Percentiles rank a stretch among this genome's conserved stretches.
Evolutionary conservation across 2,888 invertebrate species (phyloP).

Genomic region (Tipula confusa): DNA sequence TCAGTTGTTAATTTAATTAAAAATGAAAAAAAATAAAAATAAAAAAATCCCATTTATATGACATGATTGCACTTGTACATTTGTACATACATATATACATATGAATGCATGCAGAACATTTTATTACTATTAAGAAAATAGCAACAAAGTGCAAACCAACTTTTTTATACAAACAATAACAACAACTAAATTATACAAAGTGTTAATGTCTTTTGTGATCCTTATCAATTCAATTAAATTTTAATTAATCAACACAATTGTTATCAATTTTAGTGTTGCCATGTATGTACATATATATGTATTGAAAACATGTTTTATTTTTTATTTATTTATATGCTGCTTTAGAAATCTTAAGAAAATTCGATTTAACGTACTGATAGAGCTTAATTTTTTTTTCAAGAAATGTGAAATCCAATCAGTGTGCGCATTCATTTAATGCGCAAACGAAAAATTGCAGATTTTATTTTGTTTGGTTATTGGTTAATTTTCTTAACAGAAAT

Average conservation of each 20-base stretch:
- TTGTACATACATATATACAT: no score
- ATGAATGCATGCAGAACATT: neutral
- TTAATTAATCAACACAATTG: constrained; percentile 20
- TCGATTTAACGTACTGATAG: neutral
- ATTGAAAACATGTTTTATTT: neutral
- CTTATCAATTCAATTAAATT: constrained; percentile 20
- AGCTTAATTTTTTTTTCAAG: neutral
- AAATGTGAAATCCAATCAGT: constrained; percentile 3
- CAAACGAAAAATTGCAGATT: neutral
- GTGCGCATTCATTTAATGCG: neutral
- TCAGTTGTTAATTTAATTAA: constrained; percentile 6
- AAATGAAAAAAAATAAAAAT: neutral
- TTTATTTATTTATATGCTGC: no score
- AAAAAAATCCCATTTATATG: constrained; percentile 21
- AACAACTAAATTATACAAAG: neutral
- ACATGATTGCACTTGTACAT: constrained; percentile 12
- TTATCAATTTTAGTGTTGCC: neutral
- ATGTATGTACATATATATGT: neutral
- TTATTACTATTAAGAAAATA: neutral
- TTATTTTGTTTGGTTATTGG: neutral
- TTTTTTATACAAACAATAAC: neutral
- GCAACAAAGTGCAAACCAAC: neutral
- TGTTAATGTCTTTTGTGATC: constrained; percentile 20
- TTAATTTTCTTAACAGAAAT: neutral
- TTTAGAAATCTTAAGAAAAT: neutral